Conservation (phyloP, 2,888 invertebrate genomes). For the Anarsia innoxiella region DNA sequence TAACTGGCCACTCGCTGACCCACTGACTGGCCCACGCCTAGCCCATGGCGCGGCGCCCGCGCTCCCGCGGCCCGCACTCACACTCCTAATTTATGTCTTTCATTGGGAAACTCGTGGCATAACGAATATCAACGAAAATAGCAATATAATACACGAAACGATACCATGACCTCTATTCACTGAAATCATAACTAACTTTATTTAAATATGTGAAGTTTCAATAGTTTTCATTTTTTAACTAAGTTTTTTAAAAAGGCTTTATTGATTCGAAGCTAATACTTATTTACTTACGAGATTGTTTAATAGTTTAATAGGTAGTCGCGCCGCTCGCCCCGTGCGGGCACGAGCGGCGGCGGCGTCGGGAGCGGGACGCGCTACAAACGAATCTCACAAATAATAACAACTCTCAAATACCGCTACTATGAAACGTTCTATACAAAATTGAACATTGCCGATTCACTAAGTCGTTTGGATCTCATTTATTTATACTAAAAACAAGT, state of each 20-base stretch:
- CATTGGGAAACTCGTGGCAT: slow-evolving; percentile 68
- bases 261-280: slow-evolving; percentile 75
- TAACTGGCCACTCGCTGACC: not conserved
- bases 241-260: slow-evolving; percentile 71
- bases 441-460: slow-evolving; percentile 72
- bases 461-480: slow-evolving; percentile 60
- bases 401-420: slow-evolving; percentile 71
- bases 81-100: slow-evolving; percentile 72
- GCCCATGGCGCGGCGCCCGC: slow-evolving; percentile 6
- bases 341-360: slow-evolving; percentile 20
- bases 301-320: slow-evolving; percentile 64
- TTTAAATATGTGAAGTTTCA: slow-evolving; percentile 69
- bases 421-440: slow-evolving; percentile 74
- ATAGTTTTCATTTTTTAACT: slow-evolving; percentile 66
- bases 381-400: slow-evolving; percentile 58
- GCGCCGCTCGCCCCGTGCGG: slow-evolving; percentile 31
- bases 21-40: not conserved
- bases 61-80: slow-evolving; percentile 27
- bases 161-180: slow-evolving; percentile 62
- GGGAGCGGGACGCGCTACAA: slow-evolving; percentile 35
- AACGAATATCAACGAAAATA: slow-evolving; percentile 68
- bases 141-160: slow-evolving; percentile 64
- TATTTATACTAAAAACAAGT: slow-evolving; percentile 47
- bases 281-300: slow-evolving; percentile 74
- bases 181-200: slow-evolving; percentile 67